Percentiles rank a stretch among this genome's conserved stretches.
Evolutionary conservation across 1,140 invertebrate genomes (phyloP).

Genomic region (Cherax quadricarinatus): DNA sequence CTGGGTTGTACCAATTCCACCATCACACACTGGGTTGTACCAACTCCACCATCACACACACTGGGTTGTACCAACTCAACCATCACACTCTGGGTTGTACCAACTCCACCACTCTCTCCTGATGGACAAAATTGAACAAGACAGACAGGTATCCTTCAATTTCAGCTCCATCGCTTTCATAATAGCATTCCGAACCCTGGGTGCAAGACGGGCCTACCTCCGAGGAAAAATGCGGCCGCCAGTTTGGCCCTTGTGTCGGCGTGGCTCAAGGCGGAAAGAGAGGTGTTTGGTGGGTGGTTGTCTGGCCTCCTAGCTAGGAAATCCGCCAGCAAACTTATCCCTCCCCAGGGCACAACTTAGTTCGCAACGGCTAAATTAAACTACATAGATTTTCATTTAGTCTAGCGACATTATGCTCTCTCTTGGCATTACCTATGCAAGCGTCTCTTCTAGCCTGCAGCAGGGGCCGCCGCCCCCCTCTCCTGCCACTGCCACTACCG

Average conservation of each 20-base stretch:
- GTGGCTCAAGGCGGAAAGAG: conserved; percentile 8
- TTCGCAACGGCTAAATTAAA: conserved; percentile 65
- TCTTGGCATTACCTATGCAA: conserved; percentile 67
- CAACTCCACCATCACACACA: no score
- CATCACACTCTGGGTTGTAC: no score
- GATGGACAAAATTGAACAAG: conserved; percentile 64
- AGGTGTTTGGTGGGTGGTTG: background rate
- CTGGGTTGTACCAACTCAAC: conserved; percentile 2
- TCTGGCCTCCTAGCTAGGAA: conserved; percentile 44
- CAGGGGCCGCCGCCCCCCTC: background rate
- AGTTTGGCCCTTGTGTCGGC: conserved; percentile 19
- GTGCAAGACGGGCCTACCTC: conserved; percentile 23
- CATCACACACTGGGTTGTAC: no score
- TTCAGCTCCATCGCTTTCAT: conserved; percentile 63
- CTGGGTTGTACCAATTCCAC: no score
- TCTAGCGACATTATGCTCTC: conserved; percentile 64
- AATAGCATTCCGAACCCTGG: conserved; percentile 54
- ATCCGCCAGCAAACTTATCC: conserved; percentile 62
- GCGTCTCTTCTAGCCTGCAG: conserved; percentile 32
- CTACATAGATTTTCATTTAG: conserved; percentile 67
- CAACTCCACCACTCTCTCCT: background rate
- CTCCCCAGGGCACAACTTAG: conserved; percentile 63
- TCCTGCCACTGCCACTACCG: background rate
- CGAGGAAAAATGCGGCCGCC: background rate
- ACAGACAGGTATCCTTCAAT: conserved; percentile 66